Evolutionary conservation across 1,140 invertebrate species (phyloP), one percentile per base, ranked within the genome.

Genomic region (Phthorimaea operculella): DNA sequence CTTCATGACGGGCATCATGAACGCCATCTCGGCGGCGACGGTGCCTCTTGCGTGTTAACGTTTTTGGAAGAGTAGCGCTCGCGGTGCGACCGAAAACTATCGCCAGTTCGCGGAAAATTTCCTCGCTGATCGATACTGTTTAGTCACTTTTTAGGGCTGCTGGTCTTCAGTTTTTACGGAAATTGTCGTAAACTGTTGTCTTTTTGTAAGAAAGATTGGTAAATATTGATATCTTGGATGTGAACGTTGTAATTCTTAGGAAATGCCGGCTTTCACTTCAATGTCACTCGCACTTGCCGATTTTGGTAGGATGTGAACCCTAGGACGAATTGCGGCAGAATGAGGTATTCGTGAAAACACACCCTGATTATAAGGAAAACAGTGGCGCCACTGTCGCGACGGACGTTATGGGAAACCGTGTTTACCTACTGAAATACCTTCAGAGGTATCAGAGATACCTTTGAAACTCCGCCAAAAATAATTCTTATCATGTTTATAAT

Each of bases 1-100:
- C 88, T 95, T 95, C 79, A 96, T 90, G 60, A 96, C 93, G 39
- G 94, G 94, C 92, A 95, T 95, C 94, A 96, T 95, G 86, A 96
- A 96, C 87, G 94, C 94, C 94, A 96, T 96, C 78, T 88, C 79
- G 72, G 66, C 75, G 68, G 66, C 52, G 63, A 76, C 76, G 73
- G 76, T 76, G 64, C 63, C 70, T 81, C 79, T 73, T 77, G 58
- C 54, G 68, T 64, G 61, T 75, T 70, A 80, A 83, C 79, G 81
- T 84, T 75, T 82, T 83, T 76, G 74, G 66, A 65, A 63, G 62
- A 70, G 64, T 72, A 66, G 57, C 57, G 68, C 54, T 60, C 49
- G 63, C 72, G 59, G 56, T 63, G 63, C 62, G 33, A 55, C 44
- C 66, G 60, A 72, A 72, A 74, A 63, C 60, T 60, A 51, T 62